phyloP scores from a whole-genome alignment of 2,113 vertebrate species.

The Lota lota region DNA sequence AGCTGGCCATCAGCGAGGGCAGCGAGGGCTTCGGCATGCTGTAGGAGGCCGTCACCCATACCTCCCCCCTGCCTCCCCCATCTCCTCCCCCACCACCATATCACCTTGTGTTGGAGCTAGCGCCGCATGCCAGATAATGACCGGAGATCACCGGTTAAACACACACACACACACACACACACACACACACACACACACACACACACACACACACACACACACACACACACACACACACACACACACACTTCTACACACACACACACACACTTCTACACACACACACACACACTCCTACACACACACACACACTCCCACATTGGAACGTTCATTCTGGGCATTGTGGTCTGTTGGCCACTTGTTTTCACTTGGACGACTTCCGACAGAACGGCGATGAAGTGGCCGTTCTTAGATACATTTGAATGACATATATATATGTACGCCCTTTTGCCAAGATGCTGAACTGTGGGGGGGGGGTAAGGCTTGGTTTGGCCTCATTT shows the following conservation, averaged over 20 bases:
- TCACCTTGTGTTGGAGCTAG: slow-evolving; percentile 7
- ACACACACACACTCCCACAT: slow-evolving; percentile 16
- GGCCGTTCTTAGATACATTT: slow-evolving; percentile 26
- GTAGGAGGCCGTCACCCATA: slow-evolving; percentile 39
- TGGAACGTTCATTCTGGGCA: slow-evolving; percentile 26
- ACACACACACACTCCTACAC: no score
- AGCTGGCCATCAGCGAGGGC: slow-evolving; percentile 98
- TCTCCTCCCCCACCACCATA: slow-evolving; percentile 36
- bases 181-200: no score
- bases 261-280: not conserved
- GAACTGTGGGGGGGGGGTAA: slow-evolving; percentile 26
- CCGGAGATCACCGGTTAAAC: not conserved
- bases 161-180: no score
- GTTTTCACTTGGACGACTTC: no score
- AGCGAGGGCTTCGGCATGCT: slow-evolving; percentile 99
- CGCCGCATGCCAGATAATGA: not conserved
- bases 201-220: slow-evolving; percentile 18
- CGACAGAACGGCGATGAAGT: no score
- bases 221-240: no score
- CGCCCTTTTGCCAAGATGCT: slow-evolving; percentile 33
- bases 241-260: not conserved
- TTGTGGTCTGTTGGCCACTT: not conserved
- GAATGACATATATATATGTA: slow-evolving; percentile 13
- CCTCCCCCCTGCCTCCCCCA: slow-evolving; percentile 44
- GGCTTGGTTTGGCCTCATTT: slow-evolving; percentile 31